phyloP scores from a whole-genome alignment of 2,888 invertebrate genomes.

The Clostera curtula region DNA sequence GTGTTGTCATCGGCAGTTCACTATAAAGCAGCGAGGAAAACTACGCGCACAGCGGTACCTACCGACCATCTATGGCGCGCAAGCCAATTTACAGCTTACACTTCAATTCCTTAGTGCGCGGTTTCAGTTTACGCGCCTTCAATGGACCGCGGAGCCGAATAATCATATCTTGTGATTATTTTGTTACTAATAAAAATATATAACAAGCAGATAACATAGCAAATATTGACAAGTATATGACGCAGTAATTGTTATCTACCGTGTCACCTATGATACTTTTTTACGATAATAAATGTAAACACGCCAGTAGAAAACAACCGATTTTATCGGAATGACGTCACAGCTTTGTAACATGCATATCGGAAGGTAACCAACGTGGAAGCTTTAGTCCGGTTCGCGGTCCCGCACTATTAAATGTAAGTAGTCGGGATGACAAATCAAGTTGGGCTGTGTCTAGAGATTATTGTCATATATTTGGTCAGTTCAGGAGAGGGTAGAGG shows the following conservation, averaged over 20 bases:
- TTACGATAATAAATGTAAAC: too few relatives aligned
- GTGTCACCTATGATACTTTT: too few relatives aligned
- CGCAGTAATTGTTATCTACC: too few relatives aligned
- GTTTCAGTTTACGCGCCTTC: conserved; percentile 30
- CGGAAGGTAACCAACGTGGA: conserved; percentile 7
- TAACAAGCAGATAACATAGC: too few relatives aligned
- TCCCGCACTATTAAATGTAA: conserved; percentile 28
- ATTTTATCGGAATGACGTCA: conserved; percentile 1
- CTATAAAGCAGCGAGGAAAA: conserved; percentile 35
- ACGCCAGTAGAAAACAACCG: too few relatives aligned
- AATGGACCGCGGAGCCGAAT: too few relatives aligned
- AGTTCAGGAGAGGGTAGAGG: conserved; percentile 46
- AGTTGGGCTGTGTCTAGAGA: conserved; percentile 63
- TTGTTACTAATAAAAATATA: conserved; percentile 12
- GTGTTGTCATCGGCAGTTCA: too few relatives aligned
- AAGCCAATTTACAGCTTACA: conserved; percentile 57
- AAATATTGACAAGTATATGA: too few relatives aligned
- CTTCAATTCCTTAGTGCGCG: conserved; percentile 70
- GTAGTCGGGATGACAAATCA: conserved; percentile 44
- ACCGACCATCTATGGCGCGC: conserved; percentile 55
- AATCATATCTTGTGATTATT: too few relatives aligned
- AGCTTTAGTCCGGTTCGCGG: conserved; percentile 22
- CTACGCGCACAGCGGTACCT: conserved; percentile 49
- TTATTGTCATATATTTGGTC: conserved; percentile 73
- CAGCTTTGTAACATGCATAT: conserved; percentile 9